phyloP scores from a whole-genome alignment of 2,797 vertebrate genomes.

The Ciconia nigra region DNA sequence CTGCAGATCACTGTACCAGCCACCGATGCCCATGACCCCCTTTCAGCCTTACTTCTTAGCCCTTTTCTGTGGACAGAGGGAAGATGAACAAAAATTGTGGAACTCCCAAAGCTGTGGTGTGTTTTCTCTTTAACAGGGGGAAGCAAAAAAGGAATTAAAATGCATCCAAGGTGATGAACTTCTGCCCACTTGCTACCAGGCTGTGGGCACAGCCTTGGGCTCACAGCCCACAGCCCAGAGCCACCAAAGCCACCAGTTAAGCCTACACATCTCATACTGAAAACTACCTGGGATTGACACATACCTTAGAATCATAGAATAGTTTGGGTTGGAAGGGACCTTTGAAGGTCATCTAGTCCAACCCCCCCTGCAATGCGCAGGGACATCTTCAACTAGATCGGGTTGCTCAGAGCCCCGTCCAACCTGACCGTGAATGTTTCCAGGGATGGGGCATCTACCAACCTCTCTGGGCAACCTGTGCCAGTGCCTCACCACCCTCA shows the following conservation, averaged over 20 bases:
- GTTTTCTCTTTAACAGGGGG: not conserved
- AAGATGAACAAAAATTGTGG: not conserved
- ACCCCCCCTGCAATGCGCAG: not conserved
- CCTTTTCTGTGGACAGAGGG: not conserved
- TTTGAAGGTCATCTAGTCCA: not conserved
- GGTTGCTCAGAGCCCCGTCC: not conserved
- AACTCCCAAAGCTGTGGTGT: not conserved
- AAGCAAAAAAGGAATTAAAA: not conserved
- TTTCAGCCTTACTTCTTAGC: not conserved
- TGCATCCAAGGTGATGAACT: not conserved
- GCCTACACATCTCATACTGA: not conserved
- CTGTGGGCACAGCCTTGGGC: not conserved
- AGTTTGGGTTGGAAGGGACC: not conserved
- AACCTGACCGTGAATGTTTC: not conserved
- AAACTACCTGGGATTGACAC: not conserved
- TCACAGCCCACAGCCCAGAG: not conserved
- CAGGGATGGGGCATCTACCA: not conserved
- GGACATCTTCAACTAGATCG: not conserved
- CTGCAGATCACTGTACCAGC: not conserved
- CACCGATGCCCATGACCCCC: not conserved
- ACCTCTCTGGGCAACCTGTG: not conserved
- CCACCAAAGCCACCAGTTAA: not conserved
- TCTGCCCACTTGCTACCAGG: not conserved
- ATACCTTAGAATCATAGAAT: not conserved
- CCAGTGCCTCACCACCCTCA: not conserved